Conservation (phyloP, 2,888 invertebrate genomes). For the Suillia variegata region DNA sequence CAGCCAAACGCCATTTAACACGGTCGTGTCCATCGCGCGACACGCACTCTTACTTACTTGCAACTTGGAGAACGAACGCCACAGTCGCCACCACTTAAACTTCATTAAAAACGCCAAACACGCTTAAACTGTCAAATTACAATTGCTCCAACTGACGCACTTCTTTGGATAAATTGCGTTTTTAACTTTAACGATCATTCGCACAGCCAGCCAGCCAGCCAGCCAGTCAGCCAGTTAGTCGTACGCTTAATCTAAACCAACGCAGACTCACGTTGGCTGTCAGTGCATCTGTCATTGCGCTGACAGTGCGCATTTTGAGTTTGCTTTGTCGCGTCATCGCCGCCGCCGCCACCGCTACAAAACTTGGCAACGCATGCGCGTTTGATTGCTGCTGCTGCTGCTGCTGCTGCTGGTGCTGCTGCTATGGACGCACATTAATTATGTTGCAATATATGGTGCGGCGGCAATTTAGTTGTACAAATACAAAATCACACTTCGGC, state of each 20-base stretch:
- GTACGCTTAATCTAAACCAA: no score
- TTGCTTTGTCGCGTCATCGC: conserved; percentile 16
- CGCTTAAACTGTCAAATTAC: conserved; percentile 36
- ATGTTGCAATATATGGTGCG: conserved; percentile 35
- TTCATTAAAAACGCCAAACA: conserved; percentile 1
- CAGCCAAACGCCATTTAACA: no score
- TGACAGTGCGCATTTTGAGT: conserved; percentile 28
- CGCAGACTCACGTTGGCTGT: conserved; percentile 30
- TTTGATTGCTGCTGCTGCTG: no score
- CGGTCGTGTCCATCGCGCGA: no score
- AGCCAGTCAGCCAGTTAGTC: not conserved
- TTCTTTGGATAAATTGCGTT: conserved; percentile 8
- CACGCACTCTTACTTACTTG: no score
- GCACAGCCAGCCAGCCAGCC: not conserved
- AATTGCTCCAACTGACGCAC: conserved; percentile 30
- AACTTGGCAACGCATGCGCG: no score
- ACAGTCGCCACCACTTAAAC: no score
- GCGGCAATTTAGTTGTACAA: not conserved
- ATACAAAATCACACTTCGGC: not conserved
- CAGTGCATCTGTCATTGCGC: conserved; percentile 28
- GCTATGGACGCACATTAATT: conserved; percentile 39
- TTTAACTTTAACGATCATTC: not conserved
- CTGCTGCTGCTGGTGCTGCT: no score
- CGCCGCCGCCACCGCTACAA: no score
- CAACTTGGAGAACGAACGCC: no score